Conservation (phyloP, 2,797 vertebrate genomes). For the Rhodeus uyekii region DNA sequence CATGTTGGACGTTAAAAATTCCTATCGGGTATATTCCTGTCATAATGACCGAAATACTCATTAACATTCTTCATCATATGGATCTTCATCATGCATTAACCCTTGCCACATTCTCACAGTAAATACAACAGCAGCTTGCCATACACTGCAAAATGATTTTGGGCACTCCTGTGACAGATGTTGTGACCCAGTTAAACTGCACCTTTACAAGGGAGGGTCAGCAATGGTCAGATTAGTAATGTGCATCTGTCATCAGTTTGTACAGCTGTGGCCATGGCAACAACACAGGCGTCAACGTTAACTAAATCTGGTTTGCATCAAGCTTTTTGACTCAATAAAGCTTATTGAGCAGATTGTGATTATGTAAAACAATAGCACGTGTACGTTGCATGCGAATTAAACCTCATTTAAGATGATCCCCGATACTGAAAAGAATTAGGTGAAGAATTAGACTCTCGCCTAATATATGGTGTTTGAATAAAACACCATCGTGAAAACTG, state of each 20-base stretch:
- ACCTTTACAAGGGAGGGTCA: neutral
- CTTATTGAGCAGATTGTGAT: neutral
- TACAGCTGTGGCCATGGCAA: conserved; percentile 15
- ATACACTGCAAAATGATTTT: neutral
- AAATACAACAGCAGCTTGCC: neutral
- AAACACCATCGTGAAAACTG: neutral
- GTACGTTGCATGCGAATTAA: neutral
- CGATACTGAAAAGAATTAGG: neutral
- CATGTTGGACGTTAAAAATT: neutral
- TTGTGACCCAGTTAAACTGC: neutral
- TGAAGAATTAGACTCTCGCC: neutral
- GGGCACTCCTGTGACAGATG: neutral
- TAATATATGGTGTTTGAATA: neutral
- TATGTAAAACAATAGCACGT: conserved; percentile 5
- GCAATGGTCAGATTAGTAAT: conserved; percentile 10
- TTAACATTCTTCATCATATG: neutral
- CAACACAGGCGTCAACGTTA: conserved; percentile 21
- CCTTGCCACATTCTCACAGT: neutral
- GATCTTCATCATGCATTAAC: neutral
- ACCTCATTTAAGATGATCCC: neutral
- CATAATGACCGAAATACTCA: neutral
- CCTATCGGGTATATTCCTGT: neutral
- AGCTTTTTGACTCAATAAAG: neutral
- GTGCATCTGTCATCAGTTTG: neutral
- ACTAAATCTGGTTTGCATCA: neutral